Base-by-base conservation (phyloP, 2,888 invertebrate species). In the Spialia ferax region DNA sequence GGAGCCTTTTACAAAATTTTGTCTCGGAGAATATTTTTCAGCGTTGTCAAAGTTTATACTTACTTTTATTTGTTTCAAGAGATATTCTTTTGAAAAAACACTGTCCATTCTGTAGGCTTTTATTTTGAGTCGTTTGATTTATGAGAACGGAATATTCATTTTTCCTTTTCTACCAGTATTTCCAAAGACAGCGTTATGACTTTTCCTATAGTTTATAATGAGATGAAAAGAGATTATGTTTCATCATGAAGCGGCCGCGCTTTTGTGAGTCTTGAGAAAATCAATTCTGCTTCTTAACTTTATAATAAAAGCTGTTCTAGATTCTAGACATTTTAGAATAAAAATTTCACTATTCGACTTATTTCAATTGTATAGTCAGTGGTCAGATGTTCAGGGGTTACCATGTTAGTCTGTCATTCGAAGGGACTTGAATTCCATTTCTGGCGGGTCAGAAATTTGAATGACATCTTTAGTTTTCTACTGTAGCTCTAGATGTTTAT, bases 1-100 rank as follows among this genome's bases (percentile, higher is more conserved):
- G 72, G 70, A n/a, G 70, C 67, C 71, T 77, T 74, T 78, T 78
- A 74, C 75, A 61, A 48, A 55, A 67, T 29, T 42, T 26, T 38
- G 55, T 55, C 55, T 61, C 45, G 32, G 54, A 22, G 45, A n/a
- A 55, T 42, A 52, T 61, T 67, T 66, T 66, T 67, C 60, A 67
- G 45, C 60, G 66, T 42, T 61, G 67, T 67, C 67, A 66, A 66
- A 66, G 66, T 61, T 61, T 29, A 45, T 32, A 42, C 61, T 62
- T 18, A 32, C 35, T 66, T 26, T 66, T 61, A 42, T 66, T 66
- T 60, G 45, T 60, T 61, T 42, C 54, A 45, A 32, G 60, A 42
- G 38, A 61, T 60, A 54, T 61, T 61, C 60, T 66, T 54, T 62
- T 61, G 4, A 54, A 22, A 54, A n/a, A 55, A 54, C 42, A 42